Conservation (phyloP, 1,140 invertebrate species). For the Musca domestica region DNA sequence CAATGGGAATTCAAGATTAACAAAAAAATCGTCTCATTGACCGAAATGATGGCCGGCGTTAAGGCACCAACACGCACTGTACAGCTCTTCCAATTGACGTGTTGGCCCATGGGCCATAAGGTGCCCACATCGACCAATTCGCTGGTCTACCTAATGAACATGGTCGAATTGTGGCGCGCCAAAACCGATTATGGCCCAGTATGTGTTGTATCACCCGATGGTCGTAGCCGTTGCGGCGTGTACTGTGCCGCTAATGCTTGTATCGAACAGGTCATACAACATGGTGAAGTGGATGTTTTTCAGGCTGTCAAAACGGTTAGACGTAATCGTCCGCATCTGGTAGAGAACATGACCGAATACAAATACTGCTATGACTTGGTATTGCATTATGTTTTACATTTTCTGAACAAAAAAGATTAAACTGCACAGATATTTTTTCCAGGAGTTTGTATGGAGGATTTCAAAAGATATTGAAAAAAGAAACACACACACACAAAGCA, state of each 20-base stretch:
- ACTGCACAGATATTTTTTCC: neutral
- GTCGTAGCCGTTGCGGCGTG: conserved; percentile 88
- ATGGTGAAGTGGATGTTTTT: conserved; percentile 97
- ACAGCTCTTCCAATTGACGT: conserved; percentile 90
- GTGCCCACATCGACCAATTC: conserved; percentile 96
- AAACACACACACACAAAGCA: no score
- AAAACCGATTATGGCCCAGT: conserved; percentile 91
- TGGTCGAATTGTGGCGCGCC: conserved; percentile 96
- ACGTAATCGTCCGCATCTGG: conserved; percentile 88
- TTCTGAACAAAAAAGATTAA: conserved; percentile 63
- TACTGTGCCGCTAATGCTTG: conserved; percentile 97
- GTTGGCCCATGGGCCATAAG: conserved; percentile 94
- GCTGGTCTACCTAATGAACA: conserved; percentile 96
- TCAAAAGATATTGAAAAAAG: neutral
- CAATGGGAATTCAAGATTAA: conserved; percentile 96
- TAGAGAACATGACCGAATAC: conserved; percentile 95
- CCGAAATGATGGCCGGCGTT: conserved; percentile 91
- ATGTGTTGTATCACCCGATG: conserved; percentile 96
- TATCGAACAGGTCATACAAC: conserved; percentile 97
- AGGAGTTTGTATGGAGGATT: neutral
- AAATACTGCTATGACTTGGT: conserved; percentile 96
- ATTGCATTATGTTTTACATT: conserved; percentile 91
- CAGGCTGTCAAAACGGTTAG: conserved; percentile 96
- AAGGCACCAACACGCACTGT: conserved; percentile 90
- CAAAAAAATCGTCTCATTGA: conserved; percentile 93